Evolutionary conservation across 2,888 invertebrate genomes (phyloP).

Genomic region (Rhaphigaster nebulosa): DNA sequence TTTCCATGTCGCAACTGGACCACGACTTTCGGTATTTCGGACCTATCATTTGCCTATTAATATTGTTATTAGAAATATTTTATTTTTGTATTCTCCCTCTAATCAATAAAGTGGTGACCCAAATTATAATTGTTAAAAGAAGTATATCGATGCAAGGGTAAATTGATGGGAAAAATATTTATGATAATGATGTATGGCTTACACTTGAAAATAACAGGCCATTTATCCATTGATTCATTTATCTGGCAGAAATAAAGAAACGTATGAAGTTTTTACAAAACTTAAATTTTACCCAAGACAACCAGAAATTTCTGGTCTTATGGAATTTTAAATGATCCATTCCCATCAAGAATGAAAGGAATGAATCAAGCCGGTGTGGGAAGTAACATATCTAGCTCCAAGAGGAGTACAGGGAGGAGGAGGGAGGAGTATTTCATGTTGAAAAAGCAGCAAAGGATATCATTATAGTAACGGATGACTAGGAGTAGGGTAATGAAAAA

Average conservation of each 20-base stretch:
- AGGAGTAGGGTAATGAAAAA: slow-evolving; percentile 61
- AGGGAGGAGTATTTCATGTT: slow-evolving; percentile 46
- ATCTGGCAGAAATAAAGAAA: not conserved
- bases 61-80: no score
- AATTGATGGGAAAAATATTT: no score
- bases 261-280: not conserved
- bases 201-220: no score
- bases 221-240: no score
- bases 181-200: no score
- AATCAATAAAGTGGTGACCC: no score
- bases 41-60: no score
- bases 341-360: slow-evolving; percentile 22
- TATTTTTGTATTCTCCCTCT: no score
- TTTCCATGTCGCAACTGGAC: no score
- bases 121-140: no score
- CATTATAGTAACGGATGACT: slow-evolving; percentile 57
- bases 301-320: not conserved
- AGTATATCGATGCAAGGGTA: no score
- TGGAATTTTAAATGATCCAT: slow-evolving; percentile 22
- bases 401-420: not conserved
- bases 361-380: slow-evolving; percentile 18
- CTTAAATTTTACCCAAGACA: slow-evolving; percentile 11
- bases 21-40: no score
- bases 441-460: slow-evolving; percentile 58
- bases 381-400: slow-evolving; percentile 47